Evolutionary conservation across 2,888 invertebrate species (phyloP).

Genomic region (Tipula helvola): DNA sequence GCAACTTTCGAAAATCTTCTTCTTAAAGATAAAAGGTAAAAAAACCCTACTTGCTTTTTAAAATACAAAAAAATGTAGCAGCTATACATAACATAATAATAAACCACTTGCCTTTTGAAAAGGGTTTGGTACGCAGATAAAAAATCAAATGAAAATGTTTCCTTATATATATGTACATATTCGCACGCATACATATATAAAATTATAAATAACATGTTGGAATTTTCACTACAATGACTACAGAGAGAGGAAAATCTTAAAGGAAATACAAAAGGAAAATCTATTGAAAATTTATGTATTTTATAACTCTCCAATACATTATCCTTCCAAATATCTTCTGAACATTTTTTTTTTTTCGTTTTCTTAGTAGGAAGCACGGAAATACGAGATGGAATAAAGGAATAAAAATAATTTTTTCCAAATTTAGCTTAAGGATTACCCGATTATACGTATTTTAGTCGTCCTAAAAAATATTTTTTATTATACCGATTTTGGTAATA

Average conservation of each 20-base stretch:
- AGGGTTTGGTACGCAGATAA: neutral
- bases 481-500: neutral
- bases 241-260: neutral
- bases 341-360: neutral
- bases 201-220: neutral
- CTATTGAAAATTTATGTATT: neutral
- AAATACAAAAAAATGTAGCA: neutral
- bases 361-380: neutral
- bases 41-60: neutral
- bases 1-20: neutral
- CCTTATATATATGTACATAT: neutral
- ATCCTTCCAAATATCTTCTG: neutral
- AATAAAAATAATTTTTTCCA: neutral
- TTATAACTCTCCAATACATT: conserved; percentile 4
- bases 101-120: neutral
- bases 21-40: neutral
- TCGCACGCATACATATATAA: neutral
- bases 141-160: neutral
- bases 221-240: neutral
- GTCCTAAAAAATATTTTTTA: neutral
- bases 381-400: neutral
- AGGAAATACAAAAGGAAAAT: neutral
- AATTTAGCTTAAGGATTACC: neutral
- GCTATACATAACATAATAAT: neutral
- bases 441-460: neutral